A percentile compares a stretch with the other conserved stretches of the same genome.
Conservation (phyloP, 2,797 vertebrate genomes). For the Falco berigora region DNA sequence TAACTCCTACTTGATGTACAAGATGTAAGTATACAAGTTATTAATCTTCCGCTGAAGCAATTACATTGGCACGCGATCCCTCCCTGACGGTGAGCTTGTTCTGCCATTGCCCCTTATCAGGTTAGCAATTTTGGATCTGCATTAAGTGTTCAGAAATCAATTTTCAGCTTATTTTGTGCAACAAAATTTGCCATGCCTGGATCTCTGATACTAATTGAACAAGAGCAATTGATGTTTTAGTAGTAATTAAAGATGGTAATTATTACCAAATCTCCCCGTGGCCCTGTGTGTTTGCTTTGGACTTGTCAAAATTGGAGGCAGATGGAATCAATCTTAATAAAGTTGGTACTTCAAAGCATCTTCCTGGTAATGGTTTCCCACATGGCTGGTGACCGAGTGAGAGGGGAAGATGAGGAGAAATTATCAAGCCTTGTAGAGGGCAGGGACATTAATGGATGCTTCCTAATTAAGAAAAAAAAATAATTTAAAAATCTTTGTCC, state of each 20-base stretch:
- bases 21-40: slow-evolving; percentile 32
- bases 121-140: slow-evolving; percentile 70
- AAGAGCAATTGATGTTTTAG: slow-evolving; percentile 84
- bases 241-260: slow-evolving; percentile 83
- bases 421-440: neutral
- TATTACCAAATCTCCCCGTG: slow-evolving; percentile 77
- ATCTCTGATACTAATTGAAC: slow-evolving; percentile 81
- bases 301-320: slow-evolving; percentile 71
- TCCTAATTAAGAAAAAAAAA: neutral
- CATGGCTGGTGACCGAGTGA: neutral
- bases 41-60: slow-evolving; percentile 52
- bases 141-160: slow-evolving; percentile 76
- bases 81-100: slow-evolving; percentile 7
- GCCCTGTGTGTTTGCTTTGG: slow-evolving; percentile 72
- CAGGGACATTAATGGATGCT: neutral
- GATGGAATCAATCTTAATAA: slow-evolving; percentile 73
- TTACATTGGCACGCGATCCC: slow-evolving; percentile 3
- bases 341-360: slow-evolving; percentile 54
- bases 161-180: slow-evolving; percentile 82
- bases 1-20: slow-evolving; percentile 43
- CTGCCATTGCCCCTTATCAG: slow-evolving; percentile 68
- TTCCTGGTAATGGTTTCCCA: slow-evolving; percentile 26
- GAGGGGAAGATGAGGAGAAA: neutral
- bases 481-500: neutral
- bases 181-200: slow-evolving; percentile 73